Base-by-base conservation (phyloP, 30 jellyfish, hydroid and myxozoan species). In the Pelagia noctiluca region DNA sequence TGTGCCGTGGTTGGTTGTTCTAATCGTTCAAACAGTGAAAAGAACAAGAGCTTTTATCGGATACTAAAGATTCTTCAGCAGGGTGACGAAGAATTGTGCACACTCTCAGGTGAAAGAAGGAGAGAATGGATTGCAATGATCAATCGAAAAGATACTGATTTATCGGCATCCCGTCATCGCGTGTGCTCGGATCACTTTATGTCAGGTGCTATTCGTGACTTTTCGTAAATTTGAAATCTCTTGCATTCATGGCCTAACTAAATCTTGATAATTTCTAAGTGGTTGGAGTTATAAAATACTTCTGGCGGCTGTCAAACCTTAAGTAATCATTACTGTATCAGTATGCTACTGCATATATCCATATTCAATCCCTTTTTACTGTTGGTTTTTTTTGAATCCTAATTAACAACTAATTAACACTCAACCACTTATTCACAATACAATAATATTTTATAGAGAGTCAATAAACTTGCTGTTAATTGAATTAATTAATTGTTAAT, bases 121-220 rank as follows among this genome's bases (percentile, higher is more conserved):
- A 37, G 32, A 18, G 32, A 25, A 29, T 68, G 81, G 81, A 23
- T 68, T 32, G 12, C 81, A 1, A 29, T n/a, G 26, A 68, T 68
- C 24, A 68, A 49, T 49, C 32, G 61, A 29, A 49, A 42, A 42
- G 57, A 42, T 42, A 42, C 57, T 5, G 57, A 42, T 16, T 16
- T 42, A 42, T 42, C 57, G 8, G 57, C 57, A 5, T 42, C 57
- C 8, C 57, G 16, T 42, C 57, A 42, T 42, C 57, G 72, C 10
- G 35, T 60, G 10, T 60, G 72, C 72, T 60, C 72, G 10, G 72
- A 60, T 60, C 72, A 60, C 21, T 60, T 60, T 60, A 24, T 60
- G 10, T 60, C 72, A 60, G 72, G 72, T 60, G 21, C 10, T 60
- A 5, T 60, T 26, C 21, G 72, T n/a, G 35, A 60, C 8, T 60